Conservation (phyloP, 2,113 vertebrate species). For the Clarias batrachus region DNA sequence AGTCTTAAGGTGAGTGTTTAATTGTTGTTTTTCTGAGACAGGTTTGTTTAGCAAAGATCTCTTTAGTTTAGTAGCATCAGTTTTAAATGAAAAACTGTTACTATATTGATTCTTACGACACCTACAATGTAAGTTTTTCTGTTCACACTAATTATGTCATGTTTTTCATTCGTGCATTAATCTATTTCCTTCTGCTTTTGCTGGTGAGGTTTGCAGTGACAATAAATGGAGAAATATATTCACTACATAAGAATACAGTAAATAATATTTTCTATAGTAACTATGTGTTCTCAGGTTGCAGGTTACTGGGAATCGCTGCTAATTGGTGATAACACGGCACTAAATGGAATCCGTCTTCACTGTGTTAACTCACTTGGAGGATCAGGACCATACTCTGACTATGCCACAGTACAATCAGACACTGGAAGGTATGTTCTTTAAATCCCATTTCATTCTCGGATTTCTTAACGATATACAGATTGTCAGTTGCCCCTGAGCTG, state of each 20-base stretch:
- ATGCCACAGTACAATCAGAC: constrained; percentile 51
- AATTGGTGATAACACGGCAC: constrained; percentile 51
- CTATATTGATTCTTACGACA: background rate
- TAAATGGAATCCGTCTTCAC: constrained; percentile 53
- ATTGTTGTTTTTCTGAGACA: background rate
- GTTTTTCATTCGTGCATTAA: background rate
- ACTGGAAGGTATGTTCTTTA: constrained; percentile 39
- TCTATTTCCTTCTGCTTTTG: background rate
- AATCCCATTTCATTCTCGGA: background rate
- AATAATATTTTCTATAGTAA: background rate
- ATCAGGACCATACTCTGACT: constrained; percentile 42
- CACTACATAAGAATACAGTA: background rate
- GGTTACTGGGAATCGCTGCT: constrained; percentile 48
- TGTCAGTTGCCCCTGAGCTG: background rate
- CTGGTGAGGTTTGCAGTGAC: background rate
- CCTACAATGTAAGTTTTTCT: background rate
- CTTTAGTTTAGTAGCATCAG: background rate
- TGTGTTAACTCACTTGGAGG: constrained; percentile 28
- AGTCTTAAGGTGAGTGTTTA: constrained; percentile 43
- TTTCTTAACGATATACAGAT: too few species aligned
- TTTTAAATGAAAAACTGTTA: background rate
- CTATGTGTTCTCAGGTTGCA: constrained; percentile 42
- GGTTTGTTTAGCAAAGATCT: background rate
- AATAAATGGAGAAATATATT: background rate
- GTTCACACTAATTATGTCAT: background rate